phyloP scores from a whole-genome alignment of 1,140 invertebrate genomes.

The Diploscapter pachys region DNA sequence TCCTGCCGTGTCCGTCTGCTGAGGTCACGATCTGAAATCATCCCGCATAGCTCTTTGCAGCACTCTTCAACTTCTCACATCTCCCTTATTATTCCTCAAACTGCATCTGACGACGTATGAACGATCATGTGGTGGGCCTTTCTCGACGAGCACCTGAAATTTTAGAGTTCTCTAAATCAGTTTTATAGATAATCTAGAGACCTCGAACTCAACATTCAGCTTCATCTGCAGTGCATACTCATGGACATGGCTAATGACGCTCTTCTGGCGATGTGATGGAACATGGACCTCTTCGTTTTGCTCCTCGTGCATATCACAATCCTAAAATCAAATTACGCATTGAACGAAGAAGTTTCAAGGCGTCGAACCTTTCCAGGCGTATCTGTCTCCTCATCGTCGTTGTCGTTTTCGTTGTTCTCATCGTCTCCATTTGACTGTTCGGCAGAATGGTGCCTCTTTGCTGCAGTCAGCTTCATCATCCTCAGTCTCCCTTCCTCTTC shows the following conservation, averaged over 20 bases:
- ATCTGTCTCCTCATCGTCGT: neutral
- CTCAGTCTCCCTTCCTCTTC: no score
- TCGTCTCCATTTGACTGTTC: no score
- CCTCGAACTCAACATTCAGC: constrained; percentile 81
- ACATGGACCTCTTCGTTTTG: constrained; percentile 64
- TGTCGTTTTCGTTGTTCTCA: no score
- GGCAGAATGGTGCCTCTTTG: no score
- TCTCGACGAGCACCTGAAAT: constrained; percentile 75
- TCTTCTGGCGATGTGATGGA: constrained; percentile 69
- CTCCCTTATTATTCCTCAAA: constrained; percentile 65
- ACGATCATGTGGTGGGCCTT: constrained; percentile 92
- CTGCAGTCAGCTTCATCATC: no score
- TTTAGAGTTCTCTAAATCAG: constrained; percentile 16
- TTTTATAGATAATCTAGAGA: constrained; percentile 25
- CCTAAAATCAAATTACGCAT: no score
- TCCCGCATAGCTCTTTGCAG: neutral
- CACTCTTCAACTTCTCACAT: constrained; percentile 5
- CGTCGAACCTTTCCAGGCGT: constrained; percentile 10
- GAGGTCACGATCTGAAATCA: constrained; percentile 63
- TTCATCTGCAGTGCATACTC: constrained; percentile 87
- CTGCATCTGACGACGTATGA: constrained; percentile 80
- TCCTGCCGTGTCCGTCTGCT: constrained; percentile 88
- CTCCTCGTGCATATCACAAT: constrained; percentile 54
- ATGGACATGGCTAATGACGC: constrained; percentile 90
- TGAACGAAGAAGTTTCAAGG: no score